These are phyloP conservation scores for Temnothorax curvispinosus DNA, from an alignment of 1,140 invertebrate species.

Conservation along the genomic window DNA sequence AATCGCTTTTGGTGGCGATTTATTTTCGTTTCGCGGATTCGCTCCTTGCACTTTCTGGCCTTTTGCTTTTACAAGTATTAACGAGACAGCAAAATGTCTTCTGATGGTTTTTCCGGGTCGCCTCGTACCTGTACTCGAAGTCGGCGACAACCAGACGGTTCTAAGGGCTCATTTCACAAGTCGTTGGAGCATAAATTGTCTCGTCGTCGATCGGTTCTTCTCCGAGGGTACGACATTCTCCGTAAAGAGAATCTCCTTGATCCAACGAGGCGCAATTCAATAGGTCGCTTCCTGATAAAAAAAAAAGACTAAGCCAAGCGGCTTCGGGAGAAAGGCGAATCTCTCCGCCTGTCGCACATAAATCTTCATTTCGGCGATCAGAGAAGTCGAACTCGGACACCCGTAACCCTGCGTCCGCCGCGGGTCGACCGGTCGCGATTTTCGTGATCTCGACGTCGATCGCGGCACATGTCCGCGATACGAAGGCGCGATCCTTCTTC, in stretches of 20 bases:
- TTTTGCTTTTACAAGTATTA: not conserved
- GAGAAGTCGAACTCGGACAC: not conserved
- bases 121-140: not conserved
- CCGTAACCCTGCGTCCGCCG: not conserved
- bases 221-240: not conserved
- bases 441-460: not conserved
- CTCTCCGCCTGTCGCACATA: conserved; percentile 25
- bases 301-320: not conserved
- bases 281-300: not conserved
- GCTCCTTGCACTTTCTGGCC: not conserved
- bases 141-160: not conserved
- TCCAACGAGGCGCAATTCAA: not conserved
- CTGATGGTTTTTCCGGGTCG: not conserved
- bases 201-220: conserved; percentile 14
- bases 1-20: conserved; percentile 33
- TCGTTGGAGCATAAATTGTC: conserved; percentile 20
- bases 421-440: conserved; percentile 26
- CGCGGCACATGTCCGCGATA: not conserved
- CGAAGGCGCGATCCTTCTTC: conserved; percentile 35
- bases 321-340: conserved; percentile 27
- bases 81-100: not conserved
- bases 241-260: conserved; percentile 5
- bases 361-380: conserved; percentile 36
- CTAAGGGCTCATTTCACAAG: conserved; percentile 35
- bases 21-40: conserved; percentile 25